A percentile compares a stretch with the other conserved stretches of the same genome.
Evolutionary conservation across 2,888 invertebrate genomes (phyloP).

Genomic region (Zaprionus bogoriensis): DNA sequence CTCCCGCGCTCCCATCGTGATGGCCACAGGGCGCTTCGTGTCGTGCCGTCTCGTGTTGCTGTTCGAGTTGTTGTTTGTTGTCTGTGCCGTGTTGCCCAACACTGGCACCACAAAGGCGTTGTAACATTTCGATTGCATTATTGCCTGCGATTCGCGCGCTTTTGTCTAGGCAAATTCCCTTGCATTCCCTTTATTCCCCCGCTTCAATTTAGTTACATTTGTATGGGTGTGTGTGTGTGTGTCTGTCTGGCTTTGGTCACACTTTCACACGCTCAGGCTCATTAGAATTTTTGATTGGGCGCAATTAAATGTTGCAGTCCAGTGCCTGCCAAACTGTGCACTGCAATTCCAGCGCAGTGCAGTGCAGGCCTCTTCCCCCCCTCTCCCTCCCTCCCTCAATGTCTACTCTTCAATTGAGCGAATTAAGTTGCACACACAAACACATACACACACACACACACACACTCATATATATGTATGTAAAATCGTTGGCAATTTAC

Average conservation of each 20-base stretch:
- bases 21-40: conserved; percentile 66
- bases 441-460: conserved; percentile 1
- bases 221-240: background rate
- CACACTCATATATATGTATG: conserved; percentile 39
- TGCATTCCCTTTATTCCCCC: background rate
- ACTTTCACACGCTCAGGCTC: conserved; percentile 66
- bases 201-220: too few species aligned
- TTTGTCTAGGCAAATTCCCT: background rate
- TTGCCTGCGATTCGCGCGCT: conserved; percentile 13
- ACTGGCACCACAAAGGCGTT: conserved; percentile 63
- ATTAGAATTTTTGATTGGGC: conserved; percentile 70
- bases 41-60: conserved; percentile 34
- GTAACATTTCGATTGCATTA: conserved; percentile 51
- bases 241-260: conserved; percentile 45
- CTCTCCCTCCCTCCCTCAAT: too few species aligned
- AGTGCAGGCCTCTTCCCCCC: conserved; percentile 53
- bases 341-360: conserved; percentile 25
- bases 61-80: conserved; percentile 28
- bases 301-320: conserved; percentile 56
- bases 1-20: conserved; percentile 54
- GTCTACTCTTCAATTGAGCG: conserved; percentile 79
- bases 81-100: conserved; percentile 65
- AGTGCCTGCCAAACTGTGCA: conserved; percentile 18
- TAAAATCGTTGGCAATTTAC: conserved; percentile 57
- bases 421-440: conserved; percentile 63